A percentile compares a stretch with the other conserved stretches of the same genome.
phyloP scores from a whole-genome alignment of 2,888 invertebrate genomes.

The Lithosia quadra region DNA sequence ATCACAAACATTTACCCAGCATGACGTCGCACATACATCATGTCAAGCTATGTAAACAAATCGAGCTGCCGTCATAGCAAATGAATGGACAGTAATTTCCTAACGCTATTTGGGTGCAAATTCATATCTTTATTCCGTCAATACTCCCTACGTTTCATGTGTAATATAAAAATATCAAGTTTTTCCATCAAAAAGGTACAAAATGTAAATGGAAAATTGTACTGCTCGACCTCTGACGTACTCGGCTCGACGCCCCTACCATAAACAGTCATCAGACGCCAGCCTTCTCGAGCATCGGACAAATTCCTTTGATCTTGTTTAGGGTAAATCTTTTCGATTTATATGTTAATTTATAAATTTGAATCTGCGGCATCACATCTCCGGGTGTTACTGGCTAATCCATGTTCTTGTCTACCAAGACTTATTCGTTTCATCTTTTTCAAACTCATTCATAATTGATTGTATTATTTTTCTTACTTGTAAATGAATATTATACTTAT shows the following conservation, averaged over 20 bases:
- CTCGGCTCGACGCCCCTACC: slow-evolving; percentile 58
- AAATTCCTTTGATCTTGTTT: slow-evolving; percentile 85
- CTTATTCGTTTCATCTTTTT: slow-evolving; percentile 64
- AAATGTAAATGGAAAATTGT: slow-evolving; percentile 68
- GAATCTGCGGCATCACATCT: slow-evolving; percentile 75
- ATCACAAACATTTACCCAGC: background rate
- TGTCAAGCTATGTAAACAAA: slow-evolving; percentile 21
- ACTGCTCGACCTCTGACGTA: slow-evolving; percentile 58
- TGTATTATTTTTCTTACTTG: slow-evolving; percentile 41
- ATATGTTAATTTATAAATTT: slow-evolving; percentile 85
- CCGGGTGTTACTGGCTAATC: slow-evolving; percentile 75
- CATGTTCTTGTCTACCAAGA: slow-evolving; percentile 65
- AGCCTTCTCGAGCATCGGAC: slow-evolving; percentile 72
- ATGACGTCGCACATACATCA: slow-evolving; percentile 24
- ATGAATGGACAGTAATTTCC: slow-evolving; percentile 27
- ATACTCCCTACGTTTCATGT: slow-evolving; percentile 26
- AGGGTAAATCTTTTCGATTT: slow-evolving; percentile 86
- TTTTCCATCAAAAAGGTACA: slow-evolving; percentile 62
- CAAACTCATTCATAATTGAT: slow-evolving; percentile 53
- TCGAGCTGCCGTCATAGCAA: slow-evolving; percentile 6
- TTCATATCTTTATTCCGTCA: slow-evolving; percentile 30
- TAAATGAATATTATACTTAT: slow-evolving; percentile 15
- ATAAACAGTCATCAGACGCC: slow-evolving; percentile 79
- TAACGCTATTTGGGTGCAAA: slow-evolving; percentile 27
- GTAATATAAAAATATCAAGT: slow-evolving; percentile 55